phyloP scores from a whole-genome alignment of 2,113 vertebrate genomes.

The Cryptomyrus ogoouensis region DNA sequence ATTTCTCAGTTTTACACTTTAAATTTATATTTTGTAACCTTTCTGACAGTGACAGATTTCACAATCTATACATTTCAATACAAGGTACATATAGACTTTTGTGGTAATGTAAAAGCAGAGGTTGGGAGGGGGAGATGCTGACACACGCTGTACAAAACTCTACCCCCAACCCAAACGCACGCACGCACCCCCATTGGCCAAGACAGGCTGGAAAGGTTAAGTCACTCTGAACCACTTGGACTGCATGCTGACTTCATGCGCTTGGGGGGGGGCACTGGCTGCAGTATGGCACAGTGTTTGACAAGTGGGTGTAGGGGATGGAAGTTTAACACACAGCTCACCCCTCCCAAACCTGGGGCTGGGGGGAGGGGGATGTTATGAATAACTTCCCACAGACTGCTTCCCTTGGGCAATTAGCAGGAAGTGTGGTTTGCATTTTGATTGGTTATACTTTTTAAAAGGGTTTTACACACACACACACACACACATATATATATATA shows the following conservation, averaged over 20 bases:
- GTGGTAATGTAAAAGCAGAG: slow-evolving; percentile 85
- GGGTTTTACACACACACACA: neutral
- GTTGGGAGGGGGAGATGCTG: slow-evolving; percentile 69
- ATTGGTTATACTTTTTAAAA: neutral
- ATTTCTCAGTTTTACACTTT: slow-evolving; percentile 57
- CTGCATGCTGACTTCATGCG: neutral
- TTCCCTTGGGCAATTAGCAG: neutral
- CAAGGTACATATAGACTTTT: slow-evolving; percentile 94
- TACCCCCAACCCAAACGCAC: slow-evolving; percentile 35
- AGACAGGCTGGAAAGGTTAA: slow-evolving; percentile 22
- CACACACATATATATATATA: neutral
- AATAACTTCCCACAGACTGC: slow-evolving; percentile 22
- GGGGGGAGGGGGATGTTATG: slow-evolving; percentile 18
- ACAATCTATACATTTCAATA: slow-evolving; percentile 99
- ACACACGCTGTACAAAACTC: slow-evolving; percentile 88
- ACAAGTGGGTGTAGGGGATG: neutral
- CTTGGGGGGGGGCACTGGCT: neutral
- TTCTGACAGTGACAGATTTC: slow-evolving; percentile 89
- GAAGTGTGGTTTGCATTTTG: neutral
- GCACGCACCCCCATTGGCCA: slow-evolving; percentile 43
- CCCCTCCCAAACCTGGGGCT: slow-evolving; percentile 29
- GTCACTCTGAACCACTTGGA: slow-evolving; percentile 39
- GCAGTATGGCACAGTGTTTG: slow-evolving; percentile 8
- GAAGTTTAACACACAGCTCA: neutral
- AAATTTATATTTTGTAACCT: slow-evolving; percentile 57